A percentile compares a stretch with the other conserved stretches of the same genome.
Evolutionary conservation across 2,888 invertebrate species (phyloP).

Genomic region (Tetheella fluctuosa): DNA sequence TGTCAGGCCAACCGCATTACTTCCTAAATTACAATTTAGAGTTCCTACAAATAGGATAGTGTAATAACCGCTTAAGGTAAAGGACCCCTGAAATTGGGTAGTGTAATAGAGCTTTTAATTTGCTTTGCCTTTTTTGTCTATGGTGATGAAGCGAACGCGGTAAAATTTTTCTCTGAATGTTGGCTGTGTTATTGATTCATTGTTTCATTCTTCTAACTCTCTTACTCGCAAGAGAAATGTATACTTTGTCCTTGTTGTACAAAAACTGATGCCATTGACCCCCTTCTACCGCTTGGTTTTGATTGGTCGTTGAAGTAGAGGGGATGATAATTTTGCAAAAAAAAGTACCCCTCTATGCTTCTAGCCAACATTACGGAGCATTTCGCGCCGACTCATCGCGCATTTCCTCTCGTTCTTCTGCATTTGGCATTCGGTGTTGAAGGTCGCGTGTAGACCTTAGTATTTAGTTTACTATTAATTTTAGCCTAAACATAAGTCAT

Average conservation of each 20-base stretch:
- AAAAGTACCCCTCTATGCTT: conserved; percentile 53
- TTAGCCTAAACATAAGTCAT: conserved; percentile 86
- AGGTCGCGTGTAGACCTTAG: conserved; percentile 80
- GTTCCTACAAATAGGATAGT: too few relatives aligned
- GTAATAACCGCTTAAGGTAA: too few relatives aligned
- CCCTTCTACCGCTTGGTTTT: conserved; percentile 40
- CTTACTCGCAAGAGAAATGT: conserved; percentile 18
- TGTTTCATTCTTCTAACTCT: conserved; percentile 47
- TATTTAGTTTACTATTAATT: conserved; percentile 76
- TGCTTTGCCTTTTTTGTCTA: too few relatives aligned
- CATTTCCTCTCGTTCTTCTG: conserved; percentile 76
- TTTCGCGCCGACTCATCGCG: conserved; percentile 69
- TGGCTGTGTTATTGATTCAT: conserved; percentile 60
- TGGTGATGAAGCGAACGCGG: neutral
- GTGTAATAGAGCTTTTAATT: too few relatives aligned
- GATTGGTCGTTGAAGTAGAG: conserved; percentile 55
- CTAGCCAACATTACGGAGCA: conserved; percentile 56
- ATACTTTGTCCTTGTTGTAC: conserved; percentile 44
- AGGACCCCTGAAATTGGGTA: too few relatives aligned
- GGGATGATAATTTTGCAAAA: conserved; percentile 52
- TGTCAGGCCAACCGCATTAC: too few relatives aligned
- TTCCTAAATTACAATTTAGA: too few relatives aligned
- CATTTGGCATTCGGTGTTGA: conserved; percentile 81
- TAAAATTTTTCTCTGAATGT: conserved; percentile 43
- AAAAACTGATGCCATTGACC: conserved; percentile 70